Evolutionary conservation across 2,113 vertebrate genomes (phyloP).

Genomic region (Cynoglossus semilaevis): DNA sequence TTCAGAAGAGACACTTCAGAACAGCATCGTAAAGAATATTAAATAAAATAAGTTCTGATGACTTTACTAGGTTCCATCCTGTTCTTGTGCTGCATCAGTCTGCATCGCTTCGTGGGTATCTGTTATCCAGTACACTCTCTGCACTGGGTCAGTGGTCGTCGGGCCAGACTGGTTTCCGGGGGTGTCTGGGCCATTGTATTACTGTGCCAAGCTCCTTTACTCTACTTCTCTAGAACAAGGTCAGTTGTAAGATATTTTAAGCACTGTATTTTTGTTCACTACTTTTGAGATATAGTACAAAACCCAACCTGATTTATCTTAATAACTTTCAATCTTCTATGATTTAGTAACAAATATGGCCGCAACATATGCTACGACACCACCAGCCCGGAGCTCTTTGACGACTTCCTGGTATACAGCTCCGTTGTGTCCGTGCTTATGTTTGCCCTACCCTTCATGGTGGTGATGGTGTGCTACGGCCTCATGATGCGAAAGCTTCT

Average conservation of each 20-base stretch:
- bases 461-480: constrained; percentile 87
- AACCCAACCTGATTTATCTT: background rate
- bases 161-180: constrained; percentile 77
- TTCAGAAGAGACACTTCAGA: too few relatives aligned
- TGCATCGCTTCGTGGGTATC: constrained; percentile 90
- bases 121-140: constrained; percentile 86
- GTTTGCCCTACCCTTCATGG: constrained; percentile 85
- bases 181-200: constrained; percentile 82
- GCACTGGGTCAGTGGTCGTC: constrained; percentile 81
- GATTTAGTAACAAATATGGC: constrained; percentile 15
- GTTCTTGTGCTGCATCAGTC: constrained; percentile 93
- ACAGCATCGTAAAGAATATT: too few relatives aligned
- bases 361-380: constrained; percentile 87
- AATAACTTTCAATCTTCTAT: background rate
- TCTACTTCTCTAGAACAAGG: constrained; percentile 87
- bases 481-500: constrained; percentile 87
- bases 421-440: constrained; percentile 84
- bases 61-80: constrained; percentile 77
- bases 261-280: too few relatives aligned
- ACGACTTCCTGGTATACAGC: constrained; percentile 88
- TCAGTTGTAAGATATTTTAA: constrained; percentile 6
- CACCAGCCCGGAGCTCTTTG: constrained; percentile 83
- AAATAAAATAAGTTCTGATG: too few relatives aligned
- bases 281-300: too few relatives aligned
- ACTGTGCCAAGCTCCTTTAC: constrained; percentile 83